Conservation (phyloP, 2,888 invertebrate genomes). For the Sarcophaga variegata region DNA sequence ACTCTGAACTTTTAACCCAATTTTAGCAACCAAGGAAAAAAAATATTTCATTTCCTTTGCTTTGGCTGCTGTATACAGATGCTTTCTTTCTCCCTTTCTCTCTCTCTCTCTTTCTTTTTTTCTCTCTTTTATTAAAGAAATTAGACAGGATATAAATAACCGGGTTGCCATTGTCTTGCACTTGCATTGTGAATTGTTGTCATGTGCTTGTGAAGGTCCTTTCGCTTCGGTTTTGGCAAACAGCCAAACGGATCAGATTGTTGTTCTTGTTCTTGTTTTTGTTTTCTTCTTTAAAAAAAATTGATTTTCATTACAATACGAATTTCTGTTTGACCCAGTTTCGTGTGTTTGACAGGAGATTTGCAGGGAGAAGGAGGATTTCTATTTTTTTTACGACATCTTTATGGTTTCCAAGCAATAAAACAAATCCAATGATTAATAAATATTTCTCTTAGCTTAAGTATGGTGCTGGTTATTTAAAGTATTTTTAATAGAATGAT, state of each 20-base stretch:
- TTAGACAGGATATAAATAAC: background rate
- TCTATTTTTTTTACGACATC: background rate
- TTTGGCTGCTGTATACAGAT: background rate
- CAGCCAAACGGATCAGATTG: slow-evolving; percentile 33
- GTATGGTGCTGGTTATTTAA: background rate
- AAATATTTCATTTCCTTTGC: background rate
- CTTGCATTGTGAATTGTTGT: background rate
- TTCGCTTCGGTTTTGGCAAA: slow-evolving; percentile 39
- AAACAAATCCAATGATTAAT: background rate
- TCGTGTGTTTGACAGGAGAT: background rate
- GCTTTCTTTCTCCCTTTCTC: background rate
- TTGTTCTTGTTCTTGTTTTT: background rate
- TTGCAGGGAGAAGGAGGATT: background rate
- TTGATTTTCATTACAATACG: background rate
- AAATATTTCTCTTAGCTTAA: background rate
- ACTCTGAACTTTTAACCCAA: slow-evolving; percentile 66
- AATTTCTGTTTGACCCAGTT: background rate
- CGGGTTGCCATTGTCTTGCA: background rate
- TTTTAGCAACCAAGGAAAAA: background rate
- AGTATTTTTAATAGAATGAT: background rate
- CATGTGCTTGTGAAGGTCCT: slow-evolving; percentile 45
- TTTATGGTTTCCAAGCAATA: background rate
- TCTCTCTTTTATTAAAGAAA: background rate
- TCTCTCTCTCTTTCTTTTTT: background rate
- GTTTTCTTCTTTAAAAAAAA: background rate